Evolutionary conservation across 2,797 vertebrate species (phyloP).

Genomic region (Thaleichthys pacificus): DNA sequence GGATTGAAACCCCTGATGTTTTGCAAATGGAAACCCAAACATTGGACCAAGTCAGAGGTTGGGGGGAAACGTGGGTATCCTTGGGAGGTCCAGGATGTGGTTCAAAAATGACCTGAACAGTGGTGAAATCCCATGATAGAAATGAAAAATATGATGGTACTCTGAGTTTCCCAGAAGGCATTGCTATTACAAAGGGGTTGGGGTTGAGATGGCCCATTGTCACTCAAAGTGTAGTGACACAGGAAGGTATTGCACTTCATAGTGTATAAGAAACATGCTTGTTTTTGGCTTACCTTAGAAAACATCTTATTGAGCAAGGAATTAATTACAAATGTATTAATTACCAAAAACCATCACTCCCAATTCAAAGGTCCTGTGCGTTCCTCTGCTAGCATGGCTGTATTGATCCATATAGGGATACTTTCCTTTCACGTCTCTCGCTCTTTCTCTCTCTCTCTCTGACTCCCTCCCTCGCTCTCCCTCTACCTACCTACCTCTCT

Average conservation of each 20-base stretch:
- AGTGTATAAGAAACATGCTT: too few relatives aligned
- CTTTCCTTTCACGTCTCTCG: not conserved
- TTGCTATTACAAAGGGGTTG: not conserved
- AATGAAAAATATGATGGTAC: too few relatives aligned
- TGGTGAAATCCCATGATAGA: too few relatives aligned
- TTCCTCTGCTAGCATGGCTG: not conserved
- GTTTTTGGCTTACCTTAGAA: too few relatives aligned
- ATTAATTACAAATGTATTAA: too few relatives aligned
- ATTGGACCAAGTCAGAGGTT: not conserved
- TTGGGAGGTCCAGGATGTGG: not conserved
- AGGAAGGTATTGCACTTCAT: too few relatives aligned
- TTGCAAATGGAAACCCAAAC: not conserved
- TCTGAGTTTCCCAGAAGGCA: too few relatives aligned
- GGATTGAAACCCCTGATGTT: not conserved
- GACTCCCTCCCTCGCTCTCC: constrained; percentile 58
- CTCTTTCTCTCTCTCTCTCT: constrained; percentile 7
- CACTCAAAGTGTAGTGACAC: too few relatives aligned
- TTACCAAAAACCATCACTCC: not conserved
- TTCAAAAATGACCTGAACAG: not conserved
- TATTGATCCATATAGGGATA: not conserved
- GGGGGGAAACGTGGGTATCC: too few relatives aligned
- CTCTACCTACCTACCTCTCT: not conserved
- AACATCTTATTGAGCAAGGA: too few relatives aligned
- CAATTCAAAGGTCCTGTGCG: not conserved
- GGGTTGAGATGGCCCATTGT: not conserved